Evolutionary conservation across 1,140 invertebrate species (phyloP), one percentile per base, ranked within the genome.

Genomic region (Tenebrio molitor): DNA sequence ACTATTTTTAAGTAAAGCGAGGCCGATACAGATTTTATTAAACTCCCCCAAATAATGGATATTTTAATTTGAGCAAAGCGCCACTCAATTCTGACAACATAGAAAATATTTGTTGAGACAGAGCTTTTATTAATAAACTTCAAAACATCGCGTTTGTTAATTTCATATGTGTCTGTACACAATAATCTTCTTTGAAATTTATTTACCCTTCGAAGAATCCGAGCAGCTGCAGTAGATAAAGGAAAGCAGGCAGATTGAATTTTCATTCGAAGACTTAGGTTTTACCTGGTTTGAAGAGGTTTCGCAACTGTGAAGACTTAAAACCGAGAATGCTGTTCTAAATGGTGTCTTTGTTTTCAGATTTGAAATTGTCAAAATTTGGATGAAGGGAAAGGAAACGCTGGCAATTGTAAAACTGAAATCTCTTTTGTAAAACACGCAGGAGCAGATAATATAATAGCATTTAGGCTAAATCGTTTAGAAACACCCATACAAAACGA

Each of bases 41-140:
- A 58, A 58, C 50, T 58, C 50, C 19, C n/a, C 15, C 15, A 23
- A 58, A 50, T 21, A 50, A 58, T 58, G 50, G 23, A 58, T 29
- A 46, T 19, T 10, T n/a, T 25, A 58, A 58, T 14, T 58, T 58
- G 4, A 17, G 19, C 23, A 58, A 25, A 29, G 50, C 21, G 8
- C 8, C 50, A 6, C 14, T 58, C 29, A 29, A 12, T 12, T 25
- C n/a, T 25, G 12, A 58, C 50, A 58, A 58, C 36, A 8, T 12
- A 3, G 36, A 39, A 39, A 39, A 3, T n/a, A 39, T 39, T 39
- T 39, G 36, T 39, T 12, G 36, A 39, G 36, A 39, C 12, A 5
- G 2, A 39, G 36, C 36, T 12, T 29, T 39, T 39, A 39, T 39
- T 39, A 39, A 39, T 12, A 12, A 39, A 39, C 36, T 5, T 39